Conservation (phyloP, 2,797 vertebrate genomes). For the Peromyscus melanophrys region DNA sequence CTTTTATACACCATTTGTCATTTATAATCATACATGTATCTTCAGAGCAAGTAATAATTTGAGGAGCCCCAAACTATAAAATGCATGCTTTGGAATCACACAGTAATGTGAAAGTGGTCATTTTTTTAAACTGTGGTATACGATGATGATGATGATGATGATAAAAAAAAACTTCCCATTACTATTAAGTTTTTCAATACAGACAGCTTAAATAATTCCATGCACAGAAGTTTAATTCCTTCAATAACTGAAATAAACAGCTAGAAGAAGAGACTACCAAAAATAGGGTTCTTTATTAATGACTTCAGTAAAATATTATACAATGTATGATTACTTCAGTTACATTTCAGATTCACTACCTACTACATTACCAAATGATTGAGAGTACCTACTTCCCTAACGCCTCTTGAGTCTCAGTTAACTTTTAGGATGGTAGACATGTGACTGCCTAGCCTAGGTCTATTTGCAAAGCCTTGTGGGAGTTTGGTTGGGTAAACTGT, state of each 20-base stretch:
- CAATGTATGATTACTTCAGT: not conserved
- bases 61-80: slow-evolving; percentile 29
- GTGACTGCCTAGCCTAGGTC: not conserved
- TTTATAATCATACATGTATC: not conserved
- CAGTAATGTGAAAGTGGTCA: not conserved
- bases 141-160: not conserved
- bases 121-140: slow-evolving; percentile 1
- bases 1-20: slow-evolving; percentile 15
- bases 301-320: slow-evolving; percentile 51
- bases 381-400: not conserved
- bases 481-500: not conserved
- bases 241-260: not conserved
- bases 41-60: not conserved
- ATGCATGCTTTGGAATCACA: slow-evolving; percentile 23
- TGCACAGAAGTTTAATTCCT: slow-evolving; percentile 19
- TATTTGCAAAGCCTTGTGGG: not conserved
- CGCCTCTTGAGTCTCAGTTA: not conserved
- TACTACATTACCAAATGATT: not conserved
- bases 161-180: not conserved
- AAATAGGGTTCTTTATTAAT: not conserved
- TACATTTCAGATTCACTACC: slow-evolving; percentile 9
- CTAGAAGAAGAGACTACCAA: not conserved
- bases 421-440: not conserved
- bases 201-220: slow-evolving; percentile 3
- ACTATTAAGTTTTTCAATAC: not conserved